Evolutionary conservation across 2,888 invertebrate genomes (phyloP).

Genomic region (Acleris laterana): DNA sequence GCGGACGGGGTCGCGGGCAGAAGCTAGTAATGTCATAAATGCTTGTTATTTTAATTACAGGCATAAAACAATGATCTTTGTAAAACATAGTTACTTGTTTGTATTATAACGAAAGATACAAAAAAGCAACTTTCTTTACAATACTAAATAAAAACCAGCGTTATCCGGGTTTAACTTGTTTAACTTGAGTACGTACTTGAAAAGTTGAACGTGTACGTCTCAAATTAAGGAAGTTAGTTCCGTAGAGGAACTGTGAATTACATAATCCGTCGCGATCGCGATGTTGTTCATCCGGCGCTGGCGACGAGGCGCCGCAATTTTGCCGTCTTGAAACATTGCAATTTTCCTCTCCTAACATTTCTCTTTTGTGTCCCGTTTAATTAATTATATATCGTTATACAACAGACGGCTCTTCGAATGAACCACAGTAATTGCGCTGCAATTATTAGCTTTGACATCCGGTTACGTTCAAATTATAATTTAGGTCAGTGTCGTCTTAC

Average conservation of each 20-base stretch:
- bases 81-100: background rate
- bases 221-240: slow-evolving; percentile 33
- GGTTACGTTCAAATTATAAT: background rate
- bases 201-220: slow-evolving; percentile 8
- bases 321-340: slow-evolving; percentile 54
- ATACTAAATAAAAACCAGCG: too few relatives aligned
- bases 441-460: slow-evolving; percentile 25
- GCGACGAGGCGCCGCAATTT: slow-evolving; percentile 53
- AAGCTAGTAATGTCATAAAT: too few relatives aligned
- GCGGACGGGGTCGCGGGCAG: too few relatives aligned
- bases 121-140: too few relatives aligned
- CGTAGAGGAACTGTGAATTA: slow-evolving; percentile 35
- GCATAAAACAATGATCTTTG: background rate
- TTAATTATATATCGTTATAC: slow-evolving; percentile 58
- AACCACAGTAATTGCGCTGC: slow-evolving; percentile 18
- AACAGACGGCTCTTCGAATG: slow-evolving; percentile 38
- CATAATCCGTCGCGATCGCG: slow-evolving; percentile 35
- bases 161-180: background rate
- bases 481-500: background rate
- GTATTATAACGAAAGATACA: too few relatives aligned
- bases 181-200: background rate
- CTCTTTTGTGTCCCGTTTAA: slow-evolving; percentile 54
- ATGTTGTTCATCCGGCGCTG: slow-evolving; percentile 15
- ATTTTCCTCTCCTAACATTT: slow-evolving; percentile 64
- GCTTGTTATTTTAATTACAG: too few relatives aligned